A percentile compares a stretch with the other conserved stretches of the same genome.
Conservation (phyloP, 2,797 vertebrate genomes). For the Rhinella marina region DNA sequence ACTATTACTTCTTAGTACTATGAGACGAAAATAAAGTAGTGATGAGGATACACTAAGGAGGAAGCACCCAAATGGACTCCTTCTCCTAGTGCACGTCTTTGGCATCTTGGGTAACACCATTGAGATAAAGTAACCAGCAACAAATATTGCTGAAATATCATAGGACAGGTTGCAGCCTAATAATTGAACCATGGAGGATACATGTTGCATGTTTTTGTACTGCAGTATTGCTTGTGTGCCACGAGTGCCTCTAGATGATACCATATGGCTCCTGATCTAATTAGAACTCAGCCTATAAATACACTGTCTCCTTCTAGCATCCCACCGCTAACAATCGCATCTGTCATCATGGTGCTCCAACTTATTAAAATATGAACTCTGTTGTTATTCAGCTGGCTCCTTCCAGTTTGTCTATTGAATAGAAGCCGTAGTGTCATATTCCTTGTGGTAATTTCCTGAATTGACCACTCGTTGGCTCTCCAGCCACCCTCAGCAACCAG, state of each 20-base stretch:
- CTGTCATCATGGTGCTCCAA: conserved; percentile 14
- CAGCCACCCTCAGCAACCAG: conserved; percentile 38
- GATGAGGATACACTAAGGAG: too few species aligned
- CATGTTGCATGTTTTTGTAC: neutral
- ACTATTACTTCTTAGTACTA: too few species aligned
- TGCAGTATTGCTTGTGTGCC: neutral
- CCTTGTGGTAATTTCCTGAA: conserved; percentile 33
- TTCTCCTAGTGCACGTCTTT: too few species aligned
- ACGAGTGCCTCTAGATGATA: neutral
- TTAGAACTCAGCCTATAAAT: neutral
- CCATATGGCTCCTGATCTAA: conserved; percentile 4
- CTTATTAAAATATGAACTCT: conserved; percentile 18
- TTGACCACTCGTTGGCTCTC: conserved; percentile 19
- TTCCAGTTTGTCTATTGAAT: neutral
- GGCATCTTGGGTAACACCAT: neutral
- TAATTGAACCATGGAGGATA: neutral
- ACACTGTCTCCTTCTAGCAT: conserved; percentile 1
- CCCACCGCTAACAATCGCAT: conserved; percentile 3
- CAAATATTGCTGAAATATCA: neutral
- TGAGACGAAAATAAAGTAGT: too few species aligned
- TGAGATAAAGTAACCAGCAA: neutral
- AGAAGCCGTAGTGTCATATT: neutral
- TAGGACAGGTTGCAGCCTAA: neutral
- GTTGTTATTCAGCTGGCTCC: neutral
- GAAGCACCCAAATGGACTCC: too few species aligned